These are phyloP conservation scores for Aviceda leuphotes DNA, from an alignment of 2,797 vertebrate species.

Conservation along the genomic window DNA sequence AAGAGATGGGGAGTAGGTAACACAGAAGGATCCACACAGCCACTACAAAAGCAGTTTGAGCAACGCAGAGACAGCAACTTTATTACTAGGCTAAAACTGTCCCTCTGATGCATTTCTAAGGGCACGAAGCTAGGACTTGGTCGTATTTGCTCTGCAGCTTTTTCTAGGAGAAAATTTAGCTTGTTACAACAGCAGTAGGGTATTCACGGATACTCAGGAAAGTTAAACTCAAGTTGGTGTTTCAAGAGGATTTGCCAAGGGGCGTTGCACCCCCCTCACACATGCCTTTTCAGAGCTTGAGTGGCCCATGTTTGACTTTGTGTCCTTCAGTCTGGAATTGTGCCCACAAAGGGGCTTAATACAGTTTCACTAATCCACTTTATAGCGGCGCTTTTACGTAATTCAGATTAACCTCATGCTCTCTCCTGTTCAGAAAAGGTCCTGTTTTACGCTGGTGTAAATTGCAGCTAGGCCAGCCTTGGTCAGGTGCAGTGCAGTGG, in stretches of 20 bases:
- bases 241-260: not conserved
- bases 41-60: not conserved
- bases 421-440: not conserved
- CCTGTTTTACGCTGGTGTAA: not conserved
- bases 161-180: not conserved
- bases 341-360: not conserved
- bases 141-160: not conserved
- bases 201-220: not conserved
- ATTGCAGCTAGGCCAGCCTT: not conserved
- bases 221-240: not conserved
- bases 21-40: not conserved
- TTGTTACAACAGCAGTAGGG: not conserved
- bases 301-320: not conserved
- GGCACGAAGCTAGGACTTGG: too few species aligned
- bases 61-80: not conserved
- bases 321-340: not conserved
- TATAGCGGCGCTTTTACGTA: not conserved
- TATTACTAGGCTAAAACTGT: not conserved
- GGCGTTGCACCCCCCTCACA: not conserved
- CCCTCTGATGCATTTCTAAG: not conserved
- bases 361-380: not conserved
- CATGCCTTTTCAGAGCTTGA: not conserved
- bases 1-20: not conserved
- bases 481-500: fast-evolving
- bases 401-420: not conserved